Evolutionary conservation across 2,113 vertebrate genomes (phyloP).

Genomic region (Laterallus jamaicensis): DNA sequence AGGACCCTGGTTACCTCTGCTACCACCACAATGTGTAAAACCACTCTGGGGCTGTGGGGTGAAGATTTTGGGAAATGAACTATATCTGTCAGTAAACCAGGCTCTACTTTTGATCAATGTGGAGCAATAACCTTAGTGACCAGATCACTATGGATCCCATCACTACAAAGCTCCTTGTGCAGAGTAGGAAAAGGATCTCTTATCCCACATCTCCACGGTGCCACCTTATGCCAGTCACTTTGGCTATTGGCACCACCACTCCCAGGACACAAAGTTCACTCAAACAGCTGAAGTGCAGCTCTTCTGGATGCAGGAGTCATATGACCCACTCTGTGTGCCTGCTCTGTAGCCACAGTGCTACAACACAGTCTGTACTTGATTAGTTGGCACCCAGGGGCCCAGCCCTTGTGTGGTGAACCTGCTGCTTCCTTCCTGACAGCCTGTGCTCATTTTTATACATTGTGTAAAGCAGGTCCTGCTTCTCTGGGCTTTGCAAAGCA

Average conservation of each 20-base stretch:
- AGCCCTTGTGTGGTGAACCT: neutral
- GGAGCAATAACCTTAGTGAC: neutral
- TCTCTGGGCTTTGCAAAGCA: neutral
- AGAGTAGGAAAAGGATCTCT: neutral
- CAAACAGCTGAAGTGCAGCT: neutral
- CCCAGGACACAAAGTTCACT: neutral
- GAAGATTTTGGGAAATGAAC: neutral
- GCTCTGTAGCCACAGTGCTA: neutral
- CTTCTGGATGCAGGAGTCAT: neutral
- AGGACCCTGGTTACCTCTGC: neutral
- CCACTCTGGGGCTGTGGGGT: neutral
- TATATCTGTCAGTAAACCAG: neutral
- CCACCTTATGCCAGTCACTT: neutral
- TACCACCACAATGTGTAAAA: neutral
- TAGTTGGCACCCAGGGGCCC: neutral
- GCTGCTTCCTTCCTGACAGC: neutral
- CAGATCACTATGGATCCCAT: neutral
- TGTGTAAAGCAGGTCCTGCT: neutral
- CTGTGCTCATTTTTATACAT: neutral
- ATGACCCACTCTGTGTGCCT: neutral
- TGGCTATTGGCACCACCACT: neutral
- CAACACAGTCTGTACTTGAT: neutral
- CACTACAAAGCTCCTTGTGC: neutral
- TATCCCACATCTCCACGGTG: rapidly evolving
- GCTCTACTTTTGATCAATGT: neutral